These are phyloP conservation scores for Rhabdomys pumilio DNA, from an alignment of 2,797 vertebrate species.

Conservation along the genomic window DNA sequence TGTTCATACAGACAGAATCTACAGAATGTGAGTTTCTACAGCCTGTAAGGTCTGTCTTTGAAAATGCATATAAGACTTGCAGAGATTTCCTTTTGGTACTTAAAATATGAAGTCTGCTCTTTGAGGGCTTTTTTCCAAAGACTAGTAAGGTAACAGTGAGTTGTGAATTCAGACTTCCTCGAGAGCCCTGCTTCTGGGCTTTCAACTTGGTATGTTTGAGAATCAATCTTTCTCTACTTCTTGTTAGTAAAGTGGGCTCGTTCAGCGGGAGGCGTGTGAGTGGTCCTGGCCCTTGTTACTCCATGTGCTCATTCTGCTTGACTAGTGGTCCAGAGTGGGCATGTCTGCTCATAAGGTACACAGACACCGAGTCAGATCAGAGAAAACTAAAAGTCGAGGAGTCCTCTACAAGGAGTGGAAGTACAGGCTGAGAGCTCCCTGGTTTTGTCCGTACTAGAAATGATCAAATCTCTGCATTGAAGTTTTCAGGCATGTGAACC, in stretches of 20 bases:
- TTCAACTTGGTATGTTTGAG: not conserved
- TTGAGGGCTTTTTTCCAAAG: not conserved
- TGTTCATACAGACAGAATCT: not conserved
- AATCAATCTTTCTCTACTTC: not conserved
- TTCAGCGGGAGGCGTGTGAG: not conserved
- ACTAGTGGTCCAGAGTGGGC: not conserved
- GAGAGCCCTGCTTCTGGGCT: not conserved
- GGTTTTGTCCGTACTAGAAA: not conserved
- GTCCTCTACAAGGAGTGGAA: fast-evolving
- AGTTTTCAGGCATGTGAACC: not conserved
- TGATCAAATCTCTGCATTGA: not conserved
- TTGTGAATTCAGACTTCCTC: not conserved
- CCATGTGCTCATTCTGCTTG: not conserved
- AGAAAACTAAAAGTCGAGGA: not conserved
- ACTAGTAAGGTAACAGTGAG: not conserved
- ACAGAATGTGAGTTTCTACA: fast-evolving
- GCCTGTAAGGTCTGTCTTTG: not conserved
- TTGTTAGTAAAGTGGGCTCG: not conserved
- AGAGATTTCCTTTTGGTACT: not conserved
- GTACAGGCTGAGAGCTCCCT: not conserved
- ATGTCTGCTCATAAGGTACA: not conserved
- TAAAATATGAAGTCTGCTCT: not conserved
- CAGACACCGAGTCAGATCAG: not conserved
- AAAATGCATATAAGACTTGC: not conserved
- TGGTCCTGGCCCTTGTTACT: not conserved